These are phyloP conservation scores for Odontesthes bonariensis DNA, from an alignment of 2,113 vertebrate species.

Conservation along the genomic window DNA sequence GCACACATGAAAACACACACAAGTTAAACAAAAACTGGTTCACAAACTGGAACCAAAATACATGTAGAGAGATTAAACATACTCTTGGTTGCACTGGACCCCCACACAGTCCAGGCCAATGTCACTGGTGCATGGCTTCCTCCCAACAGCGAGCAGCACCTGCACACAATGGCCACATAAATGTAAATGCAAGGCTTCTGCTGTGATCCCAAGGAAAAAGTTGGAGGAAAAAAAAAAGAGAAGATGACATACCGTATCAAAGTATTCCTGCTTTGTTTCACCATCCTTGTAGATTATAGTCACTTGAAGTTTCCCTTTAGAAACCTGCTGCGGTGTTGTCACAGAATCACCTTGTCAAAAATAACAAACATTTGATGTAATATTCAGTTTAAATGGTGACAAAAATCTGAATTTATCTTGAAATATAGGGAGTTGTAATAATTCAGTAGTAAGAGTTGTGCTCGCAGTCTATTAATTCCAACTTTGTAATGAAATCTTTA, in stretches of 20 bases:
- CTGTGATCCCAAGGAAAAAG: not conserved
- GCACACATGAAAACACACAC: not conserved
- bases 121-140: slow-evolving; percentile 84
- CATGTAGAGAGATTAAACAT: not conserved
- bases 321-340: not conserved
- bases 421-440: not conserved
- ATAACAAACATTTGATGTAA: not conserved
- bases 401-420: not conserved
- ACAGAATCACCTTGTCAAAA: not conserved
- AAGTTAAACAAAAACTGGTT: not conserved
- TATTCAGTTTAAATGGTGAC: not conserved
- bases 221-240: not conserved
- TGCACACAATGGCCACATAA: slow-evolving; percentile 59
- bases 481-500: no score
- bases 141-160: slow-evolving; percentile 87
- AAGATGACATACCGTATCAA: slow-evolving; percentile 85
- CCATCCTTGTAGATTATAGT: slow-evolving; percentile 30
- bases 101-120: slow-evolving; percentile 87
- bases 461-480: no score
- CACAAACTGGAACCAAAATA: not conserved
- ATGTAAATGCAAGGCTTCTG: not conserved
- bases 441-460: no score
- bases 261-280: slow-evolving; percentile 79
- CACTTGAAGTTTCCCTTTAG: not conserved
- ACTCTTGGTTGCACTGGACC: slow-evolving; percentile 75